Evolutionary conservation across 2,797 vertebrate genomes (phyloP), one percentile per base, ranked within the genome.

Genomic region (Cuniculus paca): DNA sequence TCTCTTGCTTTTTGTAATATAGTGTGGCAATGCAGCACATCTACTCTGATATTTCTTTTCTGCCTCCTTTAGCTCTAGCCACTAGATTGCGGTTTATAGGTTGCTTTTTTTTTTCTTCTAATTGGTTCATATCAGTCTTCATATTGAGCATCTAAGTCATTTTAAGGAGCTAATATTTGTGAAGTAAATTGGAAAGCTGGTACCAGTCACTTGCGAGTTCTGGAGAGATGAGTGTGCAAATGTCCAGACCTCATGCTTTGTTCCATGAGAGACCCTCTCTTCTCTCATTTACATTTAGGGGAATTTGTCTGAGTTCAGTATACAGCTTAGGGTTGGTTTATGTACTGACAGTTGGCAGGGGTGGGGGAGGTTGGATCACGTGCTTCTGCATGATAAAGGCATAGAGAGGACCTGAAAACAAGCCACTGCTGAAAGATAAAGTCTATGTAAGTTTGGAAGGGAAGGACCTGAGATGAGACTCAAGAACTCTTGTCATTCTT

Each of bases 81-180:
- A 12, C 70, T 86, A 92, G 82, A 95, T 72, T 91, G 91, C 1
- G 84, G 95, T 94, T 94, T 96, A 82, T 42, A 87, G 31, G 14
- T 61, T 90, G n/a, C 85, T 94, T 75, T 93, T 93, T 91, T n/a
- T 91, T 89, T 90, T 80, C 92, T 89, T 88, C 80, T 93, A 78
- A 90, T 68, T 90, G 75, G 63, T 75, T 97, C 82, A 26, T 86
- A 83, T 9, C 63, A 65, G 3, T 42, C 61, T 74, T 68, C 20
- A 31, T 48, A 58, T 16, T 87, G 96, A 80, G 31, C 54, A 2
- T 81, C 65, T 91, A 75, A 70, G 60, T 63, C 56, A 31, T 48
- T 96, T 79, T 91, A 84, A 90, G 36, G 28, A 20, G 36, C 80
- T 95, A 78, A 65, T 77, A 24, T 75, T 58, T 87, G 45, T 61